Conservation (phyloP, 2,113 vertebrate species). For the Anolis carolinensis region DNA sequence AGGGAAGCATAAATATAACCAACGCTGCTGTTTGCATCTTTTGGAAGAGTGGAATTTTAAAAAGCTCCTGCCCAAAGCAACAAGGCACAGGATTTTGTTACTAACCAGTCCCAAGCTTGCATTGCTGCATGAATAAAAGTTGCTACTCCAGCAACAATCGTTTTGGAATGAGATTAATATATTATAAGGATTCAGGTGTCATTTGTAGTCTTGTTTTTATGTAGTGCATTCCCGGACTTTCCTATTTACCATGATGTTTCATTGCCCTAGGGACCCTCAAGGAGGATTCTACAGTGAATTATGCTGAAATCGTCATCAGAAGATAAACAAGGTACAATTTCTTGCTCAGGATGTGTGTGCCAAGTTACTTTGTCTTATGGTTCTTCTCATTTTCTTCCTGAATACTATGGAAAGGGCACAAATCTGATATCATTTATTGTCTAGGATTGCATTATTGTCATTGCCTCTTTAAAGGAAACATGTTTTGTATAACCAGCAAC, state of each 20-base stretch:
- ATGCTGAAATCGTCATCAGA: constrained; percentile 45
- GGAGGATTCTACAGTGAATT: constrained; percentile 9
- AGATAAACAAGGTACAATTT: constrained; percentile 51
- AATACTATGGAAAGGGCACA: not conserved
- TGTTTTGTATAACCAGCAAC: no score
- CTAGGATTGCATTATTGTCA: not conserved
- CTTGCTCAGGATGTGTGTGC: not conserved
- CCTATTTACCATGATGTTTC: not conserved
- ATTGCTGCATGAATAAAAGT: not conserved
- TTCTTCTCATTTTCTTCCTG: not conserved
- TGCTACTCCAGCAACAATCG: not conserved
- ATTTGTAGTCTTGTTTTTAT: not conserved
- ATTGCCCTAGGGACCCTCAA: constrained; percentile 2
- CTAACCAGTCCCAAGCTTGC: not conserved
- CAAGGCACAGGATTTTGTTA: not conserved
- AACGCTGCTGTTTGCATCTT: not conserved
- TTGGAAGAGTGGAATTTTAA: not conserved
- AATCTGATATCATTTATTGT: not conserved
- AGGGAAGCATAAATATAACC: no score
- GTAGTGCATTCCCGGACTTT: not conserved
- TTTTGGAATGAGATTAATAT: not conserved
- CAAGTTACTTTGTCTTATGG: not conserved
- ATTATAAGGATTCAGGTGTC: no score
- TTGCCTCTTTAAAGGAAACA: not conserved
- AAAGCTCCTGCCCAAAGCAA: not conserved